phyloP scores from a whole-genome alignment of 2,888 invertebrate genomes.

The Pseudococcus jackbeardsleyi region DNA sequence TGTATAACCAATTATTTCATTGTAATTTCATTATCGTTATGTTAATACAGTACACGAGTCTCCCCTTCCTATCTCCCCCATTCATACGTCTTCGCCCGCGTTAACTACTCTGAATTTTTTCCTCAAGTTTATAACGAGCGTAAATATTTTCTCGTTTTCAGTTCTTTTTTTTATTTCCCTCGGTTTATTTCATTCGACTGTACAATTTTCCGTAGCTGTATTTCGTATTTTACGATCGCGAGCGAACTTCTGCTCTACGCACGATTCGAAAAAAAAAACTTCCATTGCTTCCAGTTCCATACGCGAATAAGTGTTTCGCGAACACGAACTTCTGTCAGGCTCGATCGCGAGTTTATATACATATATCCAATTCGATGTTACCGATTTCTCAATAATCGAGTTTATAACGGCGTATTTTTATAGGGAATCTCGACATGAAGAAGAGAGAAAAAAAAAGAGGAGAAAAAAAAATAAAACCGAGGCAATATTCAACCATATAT shows the following conservation, averaged over 20 bases:
- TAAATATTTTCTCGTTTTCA: neutral
- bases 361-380: constrained; percentile 62
- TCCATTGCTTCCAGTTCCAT: neutral
- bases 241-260: constrained; percentile 50
- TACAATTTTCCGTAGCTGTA: neutral
- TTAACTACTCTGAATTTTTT: neutral
- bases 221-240: constrained; percentile 37
- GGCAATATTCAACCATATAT: constrained; percentile 63
- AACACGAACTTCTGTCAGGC: constrained; percentile 54
- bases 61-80: neutral
- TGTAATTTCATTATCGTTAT: constrained; percentile 18
- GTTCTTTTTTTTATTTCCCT: neutral
- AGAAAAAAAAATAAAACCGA: neutral
- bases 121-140: constrained; percentile 11
- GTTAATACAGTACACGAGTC: neutral
- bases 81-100: no score
- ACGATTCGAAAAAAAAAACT: constrained; percentile 37
- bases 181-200: neutral
- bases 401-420: constrained; percentile 61
- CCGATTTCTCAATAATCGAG: constrained; percentile 63
- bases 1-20: constrained; percentile 25
- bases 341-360: neutral
- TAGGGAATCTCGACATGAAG: constrained; percentile 49
- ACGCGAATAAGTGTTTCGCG: constrained; percentile 56
- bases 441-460: no score